phyloP scores from a whole-genome alignment of 2,888 invertebrate genomes.

The Troides aeacus region DNA sequence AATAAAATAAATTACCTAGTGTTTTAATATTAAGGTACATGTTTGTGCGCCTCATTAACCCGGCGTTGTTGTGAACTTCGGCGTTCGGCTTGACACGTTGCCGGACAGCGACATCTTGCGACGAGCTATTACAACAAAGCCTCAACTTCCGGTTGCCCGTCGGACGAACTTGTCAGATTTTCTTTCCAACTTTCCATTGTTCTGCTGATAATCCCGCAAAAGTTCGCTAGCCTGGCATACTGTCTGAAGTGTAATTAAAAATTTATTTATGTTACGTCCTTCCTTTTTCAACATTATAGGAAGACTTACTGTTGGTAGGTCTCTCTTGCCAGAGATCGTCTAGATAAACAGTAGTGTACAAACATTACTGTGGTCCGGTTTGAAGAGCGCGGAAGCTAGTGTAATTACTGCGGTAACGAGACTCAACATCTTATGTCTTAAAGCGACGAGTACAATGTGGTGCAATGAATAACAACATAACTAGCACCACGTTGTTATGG shows the following conservation, averaged over 20 bases:
- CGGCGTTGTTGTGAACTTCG: conserved; percentile 73
- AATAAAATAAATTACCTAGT: background rate
- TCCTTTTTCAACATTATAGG: background rate
- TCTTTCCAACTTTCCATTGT: conserved; percentile 27
- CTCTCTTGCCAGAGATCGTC: too few relatives aligned
- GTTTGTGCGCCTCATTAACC: conserved; percentile 63
- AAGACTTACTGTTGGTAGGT: too few relatives aligned
- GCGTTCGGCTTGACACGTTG: conserved; percentile 57
- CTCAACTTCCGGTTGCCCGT: conserved; percentile 50
- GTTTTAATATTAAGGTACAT: conserved; percentile 49
- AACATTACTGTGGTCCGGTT: too few relatives aligned
- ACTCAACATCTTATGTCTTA: background rate
- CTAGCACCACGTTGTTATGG: too few relatives aligned
- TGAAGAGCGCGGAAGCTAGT: too few relatives aligned
- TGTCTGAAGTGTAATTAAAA: conserved; percentile 17
- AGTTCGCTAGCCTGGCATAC: conserved; percentile 11
- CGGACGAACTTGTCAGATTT: conserved; percentile 45
- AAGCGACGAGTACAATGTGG: too few relatives aligned
- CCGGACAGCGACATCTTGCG: conserved; percentile 67
- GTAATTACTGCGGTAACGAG: background rate
- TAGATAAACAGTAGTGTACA: too few relatives aligned
- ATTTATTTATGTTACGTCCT: background rate
- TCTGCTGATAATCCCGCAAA: conserved; percentile 21
- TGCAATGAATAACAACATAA: too few relatives aligned
- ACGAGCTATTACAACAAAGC: conserved; percentile 74